These are phyloP conservation scores for Orientallactaga sibirica DNA, from an alignment of 2,797 vertebrate genomes.

Conservation along the genomic window DNA sequence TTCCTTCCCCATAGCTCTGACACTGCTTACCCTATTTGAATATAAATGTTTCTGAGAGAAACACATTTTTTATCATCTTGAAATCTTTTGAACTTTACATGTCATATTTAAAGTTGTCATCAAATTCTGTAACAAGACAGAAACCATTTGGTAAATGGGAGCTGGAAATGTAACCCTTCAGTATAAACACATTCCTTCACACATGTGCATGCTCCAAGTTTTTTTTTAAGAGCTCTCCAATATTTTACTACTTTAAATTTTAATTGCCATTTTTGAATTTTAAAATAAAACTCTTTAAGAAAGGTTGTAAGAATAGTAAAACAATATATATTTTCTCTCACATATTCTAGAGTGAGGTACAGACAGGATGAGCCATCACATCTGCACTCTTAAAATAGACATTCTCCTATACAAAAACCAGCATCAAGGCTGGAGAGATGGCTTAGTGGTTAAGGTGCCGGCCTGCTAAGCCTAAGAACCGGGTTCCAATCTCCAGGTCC, in stretches of 20 bases:
- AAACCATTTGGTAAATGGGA: neutral
- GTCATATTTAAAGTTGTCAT: slow-evolving; percentile 54
- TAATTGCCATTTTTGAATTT: neutral
- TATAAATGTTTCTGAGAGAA: slow-evolving; percentile 33
- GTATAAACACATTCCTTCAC: neutral
- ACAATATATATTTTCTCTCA: neutral
- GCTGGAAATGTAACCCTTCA: slow-evolving; percentile 17
- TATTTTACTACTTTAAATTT: neutral
- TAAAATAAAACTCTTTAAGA: neutral
- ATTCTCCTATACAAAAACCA: neutral
- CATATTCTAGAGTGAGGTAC: neutral
- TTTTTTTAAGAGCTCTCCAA: neutral
- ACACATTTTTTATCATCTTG: slow-evolving; percentile 4
- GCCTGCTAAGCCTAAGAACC: no score
- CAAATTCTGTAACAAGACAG: slow-evolving; percentile 28
- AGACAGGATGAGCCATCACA: neutral
- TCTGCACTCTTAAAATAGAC: neutral
- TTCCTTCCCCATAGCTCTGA: slow-evolving; percentile 31
- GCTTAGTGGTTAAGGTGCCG: no score
- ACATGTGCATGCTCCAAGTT: neutral
- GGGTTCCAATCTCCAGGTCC: no score
- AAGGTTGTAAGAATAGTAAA: neutral
- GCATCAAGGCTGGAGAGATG: no score
- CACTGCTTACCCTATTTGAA: neutral
- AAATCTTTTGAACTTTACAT: slow-evolving; percentile 54